These are phyloP conservation scores for Paramuricea clavata DNA, from an alignment of 92 coral and sea anemone species.

Conservation along the genomic window DNA sequence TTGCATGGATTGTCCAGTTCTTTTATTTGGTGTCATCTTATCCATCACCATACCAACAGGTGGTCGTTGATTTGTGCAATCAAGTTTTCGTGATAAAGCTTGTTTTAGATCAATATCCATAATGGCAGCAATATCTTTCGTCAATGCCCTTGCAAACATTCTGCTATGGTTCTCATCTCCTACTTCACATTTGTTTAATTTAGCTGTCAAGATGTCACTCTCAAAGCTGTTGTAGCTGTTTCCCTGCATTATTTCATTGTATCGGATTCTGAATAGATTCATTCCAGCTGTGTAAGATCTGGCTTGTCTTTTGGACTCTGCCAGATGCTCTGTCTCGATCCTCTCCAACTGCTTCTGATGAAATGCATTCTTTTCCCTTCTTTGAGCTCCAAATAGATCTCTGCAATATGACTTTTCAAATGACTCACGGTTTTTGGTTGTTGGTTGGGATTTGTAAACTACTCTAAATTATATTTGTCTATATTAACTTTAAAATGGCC, in stretches of 20 bases:
- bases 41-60: not conserved
- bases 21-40: not conserved
- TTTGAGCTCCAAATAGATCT: not conserved
- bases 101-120: not conserved
- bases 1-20: not conserved
- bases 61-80: not conserved
- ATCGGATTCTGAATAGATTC: not conserved
- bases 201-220: not conserved
- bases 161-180: not conserved
- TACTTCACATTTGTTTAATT: not conserved
- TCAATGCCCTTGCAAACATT: not conserved
- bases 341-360: not conserved
- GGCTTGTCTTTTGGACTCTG: not conserved
- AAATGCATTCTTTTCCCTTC: not conserved
- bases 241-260: not conserved
- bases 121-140: not conserved
- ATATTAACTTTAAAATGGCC: constrained; percentile 11
- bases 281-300: not conserved
- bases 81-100: not conserved
- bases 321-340: not conserved
- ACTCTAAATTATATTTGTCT: not conserved
- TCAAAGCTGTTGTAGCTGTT: not conserved
- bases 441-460: constrained; percentile 13
- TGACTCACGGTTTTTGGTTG: constrained; percentile 2
- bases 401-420: not conserved